These are phyloP conservation scores for Brachirus orientalis DNA, from an alignment of 2,113 vertebrate species.

Conservation along the genomic window DNA sequence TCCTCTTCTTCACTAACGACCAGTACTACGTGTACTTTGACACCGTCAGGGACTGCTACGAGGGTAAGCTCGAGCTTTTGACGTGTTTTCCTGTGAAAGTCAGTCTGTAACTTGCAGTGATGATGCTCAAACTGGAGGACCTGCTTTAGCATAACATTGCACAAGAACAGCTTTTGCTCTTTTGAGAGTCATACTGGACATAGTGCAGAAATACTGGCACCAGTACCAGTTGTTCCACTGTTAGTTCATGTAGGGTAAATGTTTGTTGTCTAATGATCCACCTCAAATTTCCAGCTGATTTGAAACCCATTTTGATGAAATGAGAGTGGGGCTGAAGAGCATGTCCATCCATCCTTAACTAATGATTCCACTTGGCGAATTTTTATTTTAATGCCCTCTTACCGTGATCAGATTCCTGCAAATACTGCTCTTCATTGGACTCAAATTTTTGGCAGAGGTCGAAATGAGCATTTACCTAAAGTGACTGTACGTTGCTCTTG, in stretches of 20 bases:
- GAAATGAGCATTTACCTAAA: no score
- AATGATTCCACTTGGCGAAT: not conserved
- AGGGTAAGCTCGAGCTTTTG: constrained; percentile 83
- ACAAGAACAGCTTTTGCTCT: no score
- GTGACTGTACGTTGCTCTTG: no score
- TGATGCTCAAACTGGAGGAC: no score
- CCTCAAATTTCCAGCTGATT: constrained; percentile 1
- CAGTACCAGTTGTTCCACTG: not conserved
- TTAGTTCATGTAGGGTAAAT: not conserved
- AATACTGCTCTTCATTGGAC: not conserved
- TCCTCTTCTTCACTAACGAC: constrained; percentile 99
- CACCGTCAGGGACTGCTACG: constrained; percentile 96
- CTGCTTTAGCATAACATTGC: no score
- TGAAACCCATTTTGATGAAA: constrained; percentile 9
- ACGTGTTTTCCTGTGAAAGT: not conserved
- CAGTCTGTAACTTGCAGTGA: not conserved
- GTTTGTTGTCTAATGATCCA: not conserved
- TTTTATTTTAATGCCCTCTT: constrained; percentile 9
- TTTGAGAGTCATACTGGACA: no score
- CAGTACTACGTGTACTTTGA: constrained; percentile 99
- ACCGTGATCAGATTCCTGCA: not conserved
- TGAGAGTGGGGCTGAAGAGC: no score
- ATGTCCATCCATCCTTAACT: not conserved
- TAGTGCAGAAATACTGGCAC: not conserved
- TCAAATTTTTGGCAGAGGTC: not conserved